These are phyloP conservation scores for Drosophila borealis DNA, from an alignment of 2,888 invertebrate species.

Conservation along the genomic window DNA sequence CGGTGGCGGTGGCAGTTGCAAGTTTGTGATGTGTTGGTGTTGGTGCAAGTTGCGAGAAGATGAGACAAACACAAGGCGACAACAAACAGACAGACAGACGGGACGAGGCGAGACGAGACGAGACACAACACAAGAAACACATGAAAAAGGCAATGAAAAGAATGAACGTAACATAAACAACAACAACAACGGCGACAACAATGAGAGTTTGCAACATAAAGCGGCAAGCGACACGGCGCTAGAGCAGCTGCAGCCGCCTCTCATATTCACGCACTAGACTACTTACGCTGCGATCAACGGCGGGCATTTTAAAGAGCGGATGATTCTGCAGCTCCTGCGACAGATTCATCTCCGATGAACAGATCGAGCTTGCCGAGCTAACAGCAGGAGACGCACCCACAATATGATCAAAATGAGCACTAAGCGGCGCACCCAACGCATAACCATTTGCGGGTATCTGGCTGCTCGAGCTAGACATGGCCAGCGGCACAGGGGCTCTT, in stretches of 20 bases:
- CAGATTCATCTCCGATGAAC: conserved; percentile 85
- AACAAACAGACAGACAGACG: conserved; percentile 30
- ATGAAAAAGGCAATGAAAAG: conserved; percentile 61
- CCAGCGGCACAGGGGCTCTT: conserved; percentile 72
- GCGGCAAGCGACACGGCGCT: conserved; percentile 21
- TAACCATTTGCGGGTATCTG: conserved; percentile 82
- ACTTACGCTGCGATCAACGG: conserved; percentile 89
- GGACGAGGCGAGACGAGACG: conserved; percentile 23
- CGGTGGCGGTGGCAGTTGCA: conserved; percentile 39
- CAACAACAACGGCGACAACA: conserved; percentile 12
- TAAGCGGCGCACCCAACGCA: conserved; percentile 67
- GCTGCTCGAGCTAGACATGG: conserved; percentile 83
- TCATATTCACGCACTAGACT: conserved; percentile 70
- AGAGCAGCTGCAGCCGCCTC: conserved; percentile 54
- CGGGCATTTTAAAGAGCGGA: conserved; percentile 86
- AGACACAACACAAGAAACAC: conserved; percentile 41
- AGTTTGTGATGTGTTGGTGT: conserved; percentile 53
- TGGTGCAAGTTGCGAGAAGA: conserved; percentile 51
- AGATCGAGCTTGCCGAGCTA: conserved; percentile 84
- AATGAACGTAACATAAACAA: conserved; percentile 53
- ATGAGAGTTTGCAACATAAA: conserved; percentile 28
- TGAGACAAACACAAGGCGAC: conserved; percentile 39
- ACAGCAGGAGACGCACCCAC: conserved; percentile 83
- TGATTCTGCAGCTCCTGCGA: conserved; percentile 87
- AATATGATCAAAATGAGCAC: conserved; percentile 77